phyloP scores from a whole-genome alignment of 2,888 invertebrate genomes.

The Dendrolimus houi region DNA sequence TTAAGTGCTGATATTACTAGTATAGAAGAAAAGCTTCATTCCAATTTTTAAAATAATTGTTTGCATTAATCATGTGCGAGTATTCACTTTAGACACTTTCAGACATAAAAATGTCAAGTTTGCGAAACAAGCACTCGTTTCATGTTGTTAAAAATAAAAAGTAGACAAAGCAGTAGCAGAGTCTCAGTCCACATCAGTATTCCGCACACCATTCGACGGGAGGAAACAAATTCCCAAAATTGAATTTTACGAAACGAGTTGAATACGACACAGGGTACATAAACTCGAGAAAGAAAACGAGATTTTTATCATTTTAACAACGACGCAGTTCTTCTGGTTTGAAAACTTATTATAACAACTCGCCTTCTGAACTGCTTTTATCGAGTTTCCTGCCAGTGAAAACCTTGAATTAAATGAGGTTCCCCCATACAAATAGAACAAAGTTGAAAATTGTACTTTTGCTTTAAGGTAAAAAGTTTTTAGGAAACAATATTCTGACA shows the following conservation, averaged over 20 bases:
- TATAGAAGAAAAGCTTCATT: too few species aligned
- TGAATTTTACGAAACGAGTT: constrained; percentile 76
- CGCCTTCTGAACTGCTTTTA: neutral
- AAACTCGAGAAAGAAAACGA: constrained; percentile 62
- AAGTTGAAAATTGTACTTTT: neutral
- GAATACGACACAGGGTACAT: constrained; percentile 69
- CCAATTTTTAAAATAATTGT: too few species aligned
- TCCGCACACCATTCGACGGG: constrained; percentile 59
- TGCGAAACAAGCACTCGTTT: constrained; percentile 38
- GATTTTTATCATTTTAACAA: constrained; percentile 69
- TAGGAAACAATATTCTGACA: neutral
- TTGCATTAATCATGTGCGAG: too few species aligned
- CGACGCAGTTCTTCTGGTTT: constrained; percentile 32
- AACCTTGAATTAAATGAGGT: neutral
- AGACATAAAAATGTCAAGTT: constrained; percentile 32
- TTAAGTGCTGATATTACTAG: too few species aligned
- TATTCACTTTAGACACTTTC: too few species aligned
- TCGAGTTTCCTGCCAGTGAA: neutral
- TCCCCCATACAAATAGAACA: neutral
- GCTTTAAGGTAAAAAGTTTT: neutral
- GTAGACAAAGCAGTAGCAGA: constrained; percentile 26
- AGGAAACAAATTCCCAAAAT: constrained; percentile 76
- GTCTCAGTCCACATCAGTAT: constrained; percentile 61
- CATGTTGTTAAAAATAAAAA: constrained; percentile 47
- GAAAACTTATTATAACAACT: neutral